These are phyloP conservation scores for Beroe forskalii DNA, from an alignment of 37 sponge, comb jelly and placozoan genomes.

Conservation along the genomic window DNA sequence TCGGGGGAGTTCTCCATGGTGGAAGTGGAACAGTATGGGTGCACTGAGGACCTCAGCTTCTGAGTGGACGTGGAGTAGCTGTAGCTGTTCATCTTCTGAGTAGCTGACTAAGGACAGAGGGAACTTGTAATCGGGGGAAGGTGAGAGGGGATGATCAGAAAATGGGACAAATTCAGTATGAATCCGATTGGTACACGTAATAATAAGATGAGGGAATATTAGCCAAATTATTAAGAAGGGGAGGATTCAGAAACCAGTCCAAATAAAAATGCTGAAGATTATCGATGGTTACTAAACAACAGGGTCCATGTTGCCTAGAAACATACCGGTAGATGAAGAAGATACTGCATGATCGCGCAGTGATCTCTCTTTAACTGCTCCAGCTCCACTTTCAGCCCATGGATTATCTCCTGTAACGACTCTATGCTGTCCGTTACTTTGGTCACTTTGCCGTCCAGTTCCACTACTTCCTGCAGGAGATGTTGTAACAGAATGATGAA, in stretches of 20 bases:
- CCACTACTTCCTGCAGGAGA: slow-evolving; percentile 63
- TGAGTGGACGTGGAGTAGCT: background rate
- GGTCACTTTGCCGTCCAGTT: slow-evolving; percentile 59
- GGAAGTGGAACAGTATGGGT: slow-evolving; percentile 32
- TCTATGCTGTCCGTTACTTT: slow-evolving; percentile 57
- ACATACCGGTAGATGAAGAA: slow-evolving; percentile 30
- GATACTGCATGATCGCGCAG: slow-evolving; percentile 64
- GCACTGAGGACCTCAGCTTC: slow-evolving; percentile 28
- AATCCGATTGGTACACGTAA: too few relatives aligned
- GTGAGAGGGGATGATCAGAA: background rate
- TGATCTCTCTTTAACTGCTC: slow-evolving; percentile 59
- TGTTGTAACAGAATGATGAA: too few relatives aligned
- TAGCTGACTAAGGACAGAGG: slow-evolving; percentile 7
- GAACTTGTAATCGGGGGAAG: background rate
- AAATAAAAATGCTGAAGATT: too few relatives aligned
- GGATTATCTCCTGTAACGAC: slow-evolving; percentile 26
- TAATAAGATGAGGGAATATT: too few relatives aligned
- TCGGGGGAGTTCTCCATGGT: slow-evolving; percentile 56
- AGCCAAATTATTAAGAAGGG: too few relatives aligned
- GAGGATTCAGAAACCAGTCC: too few relatives aligned
- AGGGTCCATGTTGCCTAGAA: too few relatives aligned
- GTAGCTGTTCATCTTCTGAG: background rate
- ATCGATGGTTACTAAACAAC: too few relatives aligned
- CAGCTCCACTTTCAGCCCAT: slow-evolving; percentile 35
- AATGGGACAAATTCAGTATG: too few relatives aligned